Percentiles rank a stretch among this genome's conserved stretches.
phyloP scores from a whole-genome alignment of 2,888 invertebrate genomes.

The Himalopsyche japonica region DNA sequence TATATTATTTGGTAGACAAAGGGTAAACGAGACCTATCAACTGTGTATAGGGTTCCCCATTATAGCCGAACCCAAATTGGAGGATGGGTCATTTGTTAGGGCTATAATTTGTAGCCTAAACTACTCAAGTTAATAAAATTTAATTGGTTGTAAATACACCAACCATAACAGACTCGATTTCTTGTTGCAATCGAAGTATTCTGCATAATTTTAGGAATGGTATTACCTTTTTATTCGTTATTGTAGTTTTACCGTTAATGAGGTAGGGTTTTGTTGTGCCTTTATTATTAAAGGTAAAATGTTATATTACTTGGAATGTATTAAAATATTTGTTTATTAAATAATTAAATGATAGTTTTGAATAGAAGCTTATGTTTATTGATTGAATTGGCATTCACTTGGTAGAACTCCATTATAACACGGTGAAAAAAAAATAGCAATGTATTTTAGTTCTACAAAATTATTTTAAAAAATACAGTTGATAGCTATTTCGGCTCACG shows the following conservation, averaged over 20 bases:
- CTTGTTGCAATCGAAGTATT: not conserved
- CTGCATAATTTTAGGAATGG: not conserved
- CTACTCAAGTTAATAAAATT: not conserved
- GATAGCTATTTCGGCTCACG: too few relatives aligned
- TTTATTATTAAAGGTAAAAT: not conserved
- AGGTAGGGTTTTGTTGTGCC: not conserved
- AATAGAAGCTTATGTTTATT: too few relatives aligned
- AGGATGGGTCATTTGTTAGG: not conserved
- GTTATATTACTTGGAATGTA: not conserved
- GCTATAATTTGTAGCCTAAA: not conserved
- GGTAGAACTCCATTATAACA: too few relatives aligned
- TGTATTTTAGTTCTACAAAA: too few relatives aligned
- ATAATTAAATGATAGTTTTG: too few relatives aligned
- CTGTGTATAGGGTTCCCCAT: not conserved
- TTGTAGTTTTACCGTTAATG: not conserved
- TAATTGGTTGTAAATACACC: not conserved
- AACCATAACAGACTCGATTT: not conserved
- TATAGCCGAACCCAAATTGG: not conserved
- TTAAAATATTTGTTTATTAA: too few relatives aligned
- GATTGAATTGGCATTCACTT: too few relatives aligned
- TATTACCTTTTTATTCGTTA: not conserved
- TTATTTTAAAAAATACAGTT: too few relatives aligned
- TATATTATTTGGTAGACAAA: not conserved
- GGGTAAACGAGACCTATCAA: not conserved
- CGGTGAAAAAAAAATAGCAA: too few relatives aligned